Conservation (phyloP, 1,140 invertebrate genomes). For the Bombyx mandarina region DNA sequence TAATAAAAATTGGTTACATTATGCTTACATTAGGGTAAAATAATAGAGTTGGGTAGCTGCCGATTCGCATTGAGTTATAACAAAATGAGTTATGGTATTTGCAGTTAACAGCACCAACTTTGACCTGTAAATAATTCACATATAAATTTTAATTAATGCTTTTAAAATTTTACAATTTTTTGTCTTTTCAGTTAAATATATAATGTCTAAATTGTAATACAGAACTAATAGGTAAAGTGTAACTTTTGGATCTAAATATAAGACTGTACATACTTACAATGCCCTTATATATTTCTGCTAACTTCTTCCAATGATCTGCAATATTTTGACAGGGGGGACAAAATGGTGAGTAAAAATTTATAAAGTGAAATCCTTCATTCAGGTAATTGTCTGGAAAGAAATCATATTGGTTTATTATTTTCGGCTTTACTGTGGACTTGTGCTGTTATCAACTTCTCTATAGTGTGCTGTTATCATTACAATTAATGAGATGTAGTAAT, state of each 20-base stretch:
- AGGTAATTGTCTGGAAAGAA: slow-evolving; percentile 49
- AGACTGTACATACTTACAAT: slow-evolving; percentile 39
- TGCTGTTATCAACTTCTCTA: too few relatives aligned
- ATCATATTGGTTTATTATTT: not conserved
- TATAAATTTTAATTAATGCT: not conserved
- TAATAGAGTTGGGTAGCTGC: slow-evolving; percentile 48
- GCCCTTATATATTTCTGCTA: slow-evolving; percentile 74
- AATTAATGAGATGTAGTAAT: too few relatives aligned
- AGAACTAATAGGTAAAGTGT: not conserved
- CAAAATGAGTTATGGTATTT: slow-evolving; percentile 61
- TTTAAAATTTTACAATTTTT: not conserved
- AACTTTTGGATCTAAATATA: not conserved
- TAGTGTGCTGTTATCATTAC: too few relatives aligned
- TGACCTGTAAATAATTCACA: slow-evolving; percentile 33
- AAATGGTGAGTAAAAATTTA: slow-evolving; percentile 90
- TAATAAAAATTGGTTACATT: not conserved
- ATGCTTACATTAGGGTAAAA: slow-evolving; percentile 62
- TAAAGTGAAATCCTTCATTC: slow-evolving; percentile 82
- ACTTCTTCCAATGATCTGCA: slow-evolving; percentile 82
- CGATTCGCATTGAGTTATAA: slow-evolving; percentile 52
- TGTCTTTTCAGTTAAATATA: not conserved
- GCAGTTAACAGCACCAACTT: slow-evolving; percentile 56
- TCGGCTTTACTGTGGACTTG: too few relatives aligned
- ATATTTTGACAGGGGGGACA: slow-evolving; percentile 88
- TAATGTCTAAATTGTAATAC: not conserved